These are phyloP conservation scores for Theristicus caerulescens DNA, from an alignment of 2,113 vertebrate species.

Conservation along the genomic window DNA sequence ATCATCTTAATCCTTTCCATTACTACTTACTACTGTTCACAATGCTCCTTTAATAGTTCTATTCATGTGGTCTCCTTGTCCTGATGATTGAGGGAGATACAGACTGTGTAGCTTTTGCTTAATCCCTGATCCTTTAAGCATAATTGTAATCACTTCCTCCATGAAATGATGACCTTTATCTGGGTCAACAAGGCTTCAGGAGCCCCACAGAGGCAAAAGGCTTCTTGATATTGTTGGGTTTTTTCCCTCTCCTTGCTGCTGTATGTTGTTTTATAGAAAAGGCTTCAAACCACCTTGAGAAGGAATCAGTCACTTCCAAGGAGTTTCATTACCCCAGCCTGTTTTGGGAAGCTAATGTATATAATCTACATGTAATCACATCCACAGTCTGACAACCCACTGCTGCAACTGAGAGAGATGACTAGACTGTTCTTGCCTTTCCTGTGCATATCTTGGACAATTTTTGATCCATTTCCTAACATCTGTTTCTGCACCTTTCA, in stretches of 20 bases:
- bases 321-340: not conserved
- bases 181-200: not conserved
- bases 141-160: not conserved
- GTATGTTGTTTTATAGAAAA: not conserved
- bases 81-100: not conserved
- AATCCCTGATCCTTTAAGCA: not conserved
- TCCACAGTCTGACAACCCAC: not conserved
- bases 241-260: not conserved
- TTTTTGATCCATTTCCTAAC: not conserved
- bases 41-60: not conserved
- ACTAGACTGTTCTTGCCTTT: not conserved
- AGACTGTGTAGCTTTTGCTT: not conserved
- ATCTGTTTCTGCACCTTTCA: not conserved
- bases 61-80: not conserved
- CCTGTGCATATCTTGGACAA: fast-evolving
- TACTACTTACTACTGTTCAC: not conserved
- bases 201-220: not conserved
- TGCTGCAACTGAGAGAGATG: not conserved
- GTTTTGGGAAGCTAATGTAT: not conserved
- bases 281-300: not conserved
- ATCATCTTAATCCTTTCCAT: constrained; percentile 11
- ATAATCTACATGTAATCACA: not conserved
- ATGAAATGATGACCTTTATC: not conserved
- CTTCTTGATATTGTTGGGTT: not conserved
- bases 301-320: not conserved